Evolutionary conservation across 2,797 vertebrate genomes (phyloP).

Genomic region (Anguilla pacifica): DNA sequence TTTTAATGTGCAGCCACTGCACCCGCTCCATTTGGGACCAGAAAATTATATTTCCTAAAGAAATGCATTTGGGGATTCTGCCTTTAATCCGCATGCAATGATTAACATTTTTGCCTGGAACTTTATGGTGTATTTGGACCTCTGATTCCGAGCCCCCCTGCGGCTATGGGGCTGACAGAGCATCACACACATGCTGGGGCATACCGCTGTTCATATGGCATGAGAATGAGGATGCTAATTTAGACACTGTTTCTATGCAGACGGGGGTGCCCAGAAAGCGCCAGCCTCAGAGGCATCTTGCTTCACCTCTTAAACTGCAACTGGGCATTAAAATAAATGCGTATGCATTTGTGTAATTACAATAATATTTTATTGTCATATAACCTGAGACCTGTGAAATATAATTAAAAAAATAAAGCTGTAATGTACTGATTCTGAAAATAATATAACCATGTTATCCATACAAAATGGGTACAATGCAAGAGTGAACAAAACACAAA

Average conservation of each 20-base stretch:
- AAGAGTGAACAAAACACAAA: not conserved
- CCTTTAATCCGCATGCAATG: not conserved
- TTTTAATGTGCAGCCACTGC: not conserved
- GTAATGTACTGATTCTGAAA: not conserved
- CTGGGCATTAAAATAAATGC: too few relatives aligned
- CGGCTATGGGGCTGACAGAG: not conserved
- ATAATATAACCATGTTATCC: not conserved
- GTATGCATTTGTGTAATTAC: not conserved
- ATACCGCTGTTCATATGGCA: not conserved
- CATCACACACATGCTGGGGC: not conserved
- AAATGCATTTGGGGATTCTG: not conserved
- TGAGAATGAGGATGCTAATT: not conserved
- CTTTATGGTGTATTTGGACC: not conserved
- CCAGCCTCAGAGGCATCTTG: not conserved
- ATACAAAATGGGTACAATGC: not conserved
- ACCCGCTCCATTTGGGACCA: not conserved
- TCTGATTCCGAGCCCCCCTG: not conserved
- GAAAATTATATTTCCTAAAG: not conserved
- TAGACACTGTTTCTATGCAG: not conserved
- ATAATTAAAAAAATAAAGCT: not conserved
- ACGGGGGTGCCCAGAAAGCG: not conserved
- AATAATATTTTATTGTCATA: not conserved
- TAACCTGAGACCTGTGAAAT: too few relatives aligned
- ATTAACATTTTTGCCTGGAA: not conserved
- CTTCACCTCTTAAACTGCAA: not conserved